Base-by-base conservation (phyloP, 2,888 invertebrate species). In the Halocaridina rubra region DNA sequence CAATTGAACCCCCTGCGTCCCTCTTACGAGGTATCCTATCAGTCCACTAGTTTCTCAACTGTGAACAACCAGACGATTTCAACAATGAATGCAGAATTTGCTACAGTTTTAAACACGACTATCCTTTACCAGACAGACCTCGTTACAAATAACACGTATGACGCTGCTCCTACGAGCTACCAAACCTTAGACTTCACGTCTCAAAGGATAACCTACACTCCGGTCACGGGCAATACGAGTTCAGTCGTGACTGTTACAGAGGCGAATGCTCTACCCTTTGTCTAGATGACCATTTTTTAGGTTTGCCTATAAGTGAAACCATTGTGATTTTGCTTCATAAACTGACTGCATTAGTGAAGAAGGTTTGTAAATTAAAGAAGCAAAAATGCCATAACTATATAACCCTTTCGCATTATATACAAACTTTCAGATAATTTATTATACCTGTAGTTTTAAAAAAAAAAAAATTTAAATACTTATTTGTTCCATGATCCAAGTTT, bases 121-220 rank as follows among this genome's bases (percentile, higher is more conserved):
- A 72, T 72, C 8, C 10, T 13, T 1, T 82, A 78, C 64, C 27
- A 61, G 61, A 39, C 71, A 1, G 33, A 32, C 29, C 10, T 33
- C 7, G 29, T 29, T 10, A 33, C 33, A n/a, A 71, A 29, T 22
- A 22, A 59, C 32, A 61, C 78, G 30, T 19, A 4, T 13, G 30
- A 69, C 10, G 82, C 39, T 4, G 82, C 82, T 27, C 46, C 76
- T n/a, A 82, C 82, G 16, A 27, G 71, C 46, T 82, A 61, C 59
- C 77, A 82, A 61, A 82, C 82, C 61, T 32, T 82, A 39, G 82
- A 82, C 2, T 82, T 82, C 72, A 72, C 69, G 19, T 61, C 77
- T 59, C 82, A 82, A 61, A 78, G 16, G 2, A 78, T 82, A 0
- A 3, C 59, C 0, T 82, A 59, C 71, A 82, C 82, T 3, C 75